Evolutionary conservation across 2,888 invertebrate genomes (phyloP).

Genomic region (Drosophila diplacantha): DNA sequence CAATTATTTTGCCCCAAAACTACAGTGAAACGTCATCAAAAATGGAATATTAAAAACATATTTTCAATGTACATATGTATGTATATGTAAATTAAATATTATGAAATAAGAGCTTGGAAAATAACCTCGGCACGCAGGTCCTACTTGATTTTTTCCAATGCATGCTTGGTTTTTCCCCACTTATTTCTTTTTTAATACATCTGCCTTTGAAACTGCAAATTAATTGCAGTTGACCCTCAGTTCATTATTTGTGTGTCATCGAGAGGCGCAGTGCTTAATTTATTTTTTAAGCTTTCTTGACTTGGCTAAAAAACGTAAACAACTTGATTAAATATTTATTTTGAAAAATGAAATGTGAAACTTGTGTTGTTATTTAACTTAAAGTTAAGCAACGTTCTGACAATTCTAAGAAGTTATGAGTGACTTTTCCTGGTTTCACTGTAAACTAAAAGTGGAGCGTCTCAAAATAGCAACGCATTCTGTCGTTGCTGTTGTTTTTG

Average conservation of each 20-base stretch:
- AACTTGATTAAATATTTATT: not conserved
- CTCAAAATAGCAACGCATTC: slow-evolving; percentile 53
- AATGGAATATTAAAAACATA: no score
- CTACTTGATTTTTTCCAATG: not conserved
- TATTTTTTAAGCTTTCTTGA: not conserved
- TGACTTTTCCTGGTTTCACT: slow-evolving; percentile 7
- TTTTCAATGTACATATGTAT: not conserved
- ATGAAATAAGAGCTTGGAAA: not conserved
- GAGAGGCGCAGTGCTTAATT: not conserved
- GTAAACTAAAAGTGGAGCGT: slow-evolving; percentile 51
- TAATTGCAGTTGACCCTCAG: slow-evolving; percentile 4
- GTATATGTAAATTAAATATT: no score
- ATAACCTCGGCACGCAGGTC: not conserved
- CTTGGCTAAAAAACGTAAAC: no score
- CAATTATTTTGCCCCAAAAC: slow-evolving; percentile 21
- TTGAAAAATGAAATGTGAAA: not conserved
- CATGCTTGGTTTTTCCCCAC: not conserved
- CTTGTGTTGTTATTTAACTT: no score
- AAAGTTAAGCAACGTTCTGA: no score
- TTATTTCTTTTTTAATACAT: not conserved
- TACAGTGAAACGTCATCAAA: slow-evolving; percentile 22
- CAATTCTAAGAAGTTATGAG: slow-evolving; percentile 1
- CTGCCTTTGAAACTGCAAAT: slow-evolving; percentile 4
- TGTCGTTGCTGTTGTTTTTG: slow-evolving; percentile 32
- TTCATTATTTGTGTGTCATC: slow-evolving; percentile 5